phyloP scores from a whole-genome alignment of 2,888 invertebrate genomes.

The Dusona sp. region DNA sequence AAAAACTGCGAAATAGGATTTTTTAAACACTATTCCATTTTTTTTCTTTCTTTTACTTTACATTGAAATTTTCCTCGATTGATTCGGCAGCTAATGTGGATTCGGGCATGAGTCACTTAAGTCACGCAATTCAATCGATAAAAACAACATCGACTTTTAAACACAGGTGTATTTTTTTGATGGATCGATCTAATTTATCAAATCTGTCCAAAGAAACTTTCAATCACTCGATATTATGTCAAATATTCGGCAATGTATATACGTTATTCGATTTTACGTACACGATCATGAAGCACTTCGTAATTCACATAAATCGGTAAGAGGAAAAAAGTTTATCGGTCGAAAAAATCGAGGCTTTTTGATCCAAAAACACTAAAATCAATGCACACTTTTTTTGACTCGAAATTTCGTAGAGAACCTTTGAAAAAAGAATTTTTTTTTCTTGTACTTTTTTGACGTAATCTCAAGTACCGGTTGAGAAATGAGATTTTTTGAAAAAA shows the following conservation, averaged over 20 bases:
- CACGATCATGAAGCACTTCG: background rate
- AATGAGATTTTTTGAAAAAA: background rate
- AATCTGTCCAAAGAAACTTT: conserved; percentile 1
- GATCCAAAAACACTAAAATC: background rate
- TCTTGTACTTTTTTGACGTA: background rate
- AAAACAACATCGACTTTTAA: conserved; percentile 6
- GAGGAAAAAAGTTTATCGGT: background rate
- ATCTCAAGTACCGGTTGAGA: background rate
- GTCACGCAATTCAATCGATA: conserved; percentile 5
- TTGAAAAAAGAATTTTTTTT: background rate
- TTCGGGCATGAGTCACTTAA: background rate
- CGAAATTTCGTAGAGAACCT: background rate
- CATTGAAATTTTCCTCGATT: background rate
- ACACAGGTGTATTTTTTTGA: conserved; percentile 2
- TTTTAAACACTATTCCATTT: background rate
- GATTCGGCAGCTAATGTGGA: background rate
- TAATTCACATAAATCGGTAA: background rate
- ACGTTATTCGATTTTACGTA: background rate
- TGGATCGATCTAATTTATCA: conserved; percentile 12
- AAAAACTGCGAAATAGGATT: background rate
- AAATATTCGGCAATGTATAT: background rate
- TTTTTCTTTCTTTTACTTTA: background rate
- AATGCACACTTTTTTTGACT: background rate
- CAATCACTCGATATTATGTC: conserved; percentile 10
- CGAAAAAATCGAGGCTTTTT: background rate